These are phyloP conservation scores for Drosophila simulans DNA, from an alignment of 1,140 invertebrate genomes.

Conservation along the genomic window DNA sequence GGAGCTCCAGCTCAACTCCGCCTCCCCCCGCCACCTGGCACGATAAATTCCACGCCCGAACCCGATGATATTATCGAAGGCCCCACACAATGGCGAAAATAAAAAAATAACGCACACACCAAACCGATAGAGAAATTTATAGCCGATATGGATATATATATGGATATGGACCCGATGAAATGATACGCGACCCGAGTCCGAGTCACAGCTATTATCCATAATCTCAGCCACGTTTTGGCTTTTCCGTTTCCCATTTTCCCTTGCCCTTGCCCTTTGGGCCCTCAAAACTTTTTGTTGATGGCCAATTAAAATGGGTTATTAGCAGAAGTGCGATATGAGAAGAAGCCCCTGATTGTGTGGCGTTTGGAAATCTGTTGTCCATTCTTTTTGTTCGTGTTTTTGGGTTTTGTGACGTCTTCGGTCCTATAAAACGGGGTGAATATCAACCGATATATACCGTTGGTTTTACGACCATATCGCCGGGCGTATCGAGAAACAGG, in stretches of 20 bases:
- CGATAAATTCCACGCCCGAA: constrained; percentile 72
- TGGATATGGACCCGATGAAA: constrained; percentile 69
- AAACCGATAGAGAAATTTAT: constrained; percentile 75
- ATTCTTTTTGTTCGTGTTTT: constrained; percentile 11
- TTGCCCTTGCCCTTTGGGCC: background rate
- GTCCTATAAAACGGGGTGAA: constrained; percentile 46
- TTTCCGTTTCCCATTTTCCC: constrained; percentile 3
- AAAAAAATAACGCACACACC: constrained; percentile 15
- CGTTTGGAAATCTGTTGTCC: constrained; percentile 64
- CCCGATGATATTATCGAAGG: constrained; percentile 71
- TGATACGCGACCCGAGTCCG: constrained; percentile 50
- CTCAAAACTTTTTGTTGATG: constrained; percentile 50
- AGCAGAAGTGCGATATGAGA: constrained; percentile 67
- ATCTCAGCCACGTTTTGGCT: constrained; percentile 54
- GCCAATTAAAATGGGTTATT: constrained; percentile 79
- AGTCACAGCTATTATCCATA: constrained; percentile 37
- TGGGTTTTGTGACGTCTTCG: constrained; percentile 39
- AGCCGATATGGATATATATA: constrained; percentile 58
- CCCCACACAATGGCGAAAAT: constrained; percentile 75
- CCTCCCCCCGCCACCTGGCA: constrained; percentile 51
- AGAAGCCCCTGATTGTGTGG: constrained; percentile 54
- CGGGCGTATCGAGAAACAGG: constrained; percentile 7
- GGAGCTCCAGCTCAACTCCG: constrained; percentile 22
- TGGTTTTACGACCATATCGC: constrained; percentile 38
- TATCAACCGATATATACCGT: constrained; percentile 40